Conservation (phyloP, 2,888 invertebrate genomes). For the Dynastes maya region DNA sequence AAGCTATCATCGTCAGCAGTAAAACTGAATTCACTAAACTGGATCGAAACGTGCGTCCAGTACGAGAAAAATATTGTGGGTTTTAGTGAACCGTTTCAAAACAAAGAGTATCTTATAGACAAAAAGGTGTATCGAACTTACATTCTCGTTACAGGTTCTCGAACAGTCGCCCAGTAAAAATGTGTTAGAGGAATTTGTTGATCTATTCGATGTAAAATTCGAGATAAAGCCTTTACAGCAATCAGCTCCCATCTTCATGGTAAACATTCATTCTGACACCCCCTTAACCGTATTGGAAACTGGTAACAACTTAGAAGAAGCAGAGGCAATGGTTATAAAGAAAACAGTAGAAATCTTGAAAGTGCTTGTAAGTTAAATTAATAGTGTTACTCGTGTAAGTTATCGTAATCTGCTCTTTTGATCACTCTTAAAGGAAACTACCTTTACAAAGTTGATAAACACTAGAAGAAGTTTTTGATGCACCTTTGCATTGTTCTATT, state of each 20-base stretch:
- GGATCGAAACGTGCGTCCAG: too few relatives aligned
- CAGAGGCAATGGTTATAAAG: constrained; percentile 50
- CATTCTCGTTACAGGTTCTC: constrained; percentile 58
- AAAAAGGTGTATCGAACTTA: too few relatives aligned
- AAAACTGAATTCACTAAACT: too few relatives aligned
- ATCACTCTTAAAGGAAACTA: too few relatives aligned
- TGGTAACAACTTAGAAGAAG: constrained; percentile 54
- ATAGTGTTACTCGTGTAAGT: background rate
- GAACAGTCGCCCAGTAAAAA: constrained; percentile 55
- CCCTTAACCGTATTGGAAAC: constrained; percentile 59
- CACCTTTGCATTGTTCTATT: too few relatives aligned
- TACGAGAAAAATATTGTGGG: too few relatives aligned
- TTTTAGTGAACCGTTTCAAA: too few relatives aligned
- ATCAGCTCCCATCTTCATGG: constrained; percentile 55
- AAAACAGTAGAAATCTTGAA: constrained; percentile 24
- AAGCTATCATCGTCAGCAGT: too few relatives aligned
- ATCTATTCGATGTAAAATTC: constrained; percentile 59
- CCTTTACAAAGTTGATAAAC: too few relatives aligned
- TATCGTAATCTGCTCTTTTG: too few relatives aligned
- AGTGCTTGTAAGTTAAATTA: constrained; percentile 6
- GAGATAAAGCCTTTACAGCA: constrained; percentile 57
- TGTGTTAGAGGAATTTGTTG: constrained; percentile 57
- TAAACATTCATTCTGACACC: constrained; percentile 61
- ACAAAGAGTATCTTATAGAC: too few relatives aligned
- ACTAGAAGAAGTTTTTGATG: too few relatives aligned